phyloP scores from a whole-genome alignment of 2,888 invertebrate species.

The Flexamia atlantica region DNA sequence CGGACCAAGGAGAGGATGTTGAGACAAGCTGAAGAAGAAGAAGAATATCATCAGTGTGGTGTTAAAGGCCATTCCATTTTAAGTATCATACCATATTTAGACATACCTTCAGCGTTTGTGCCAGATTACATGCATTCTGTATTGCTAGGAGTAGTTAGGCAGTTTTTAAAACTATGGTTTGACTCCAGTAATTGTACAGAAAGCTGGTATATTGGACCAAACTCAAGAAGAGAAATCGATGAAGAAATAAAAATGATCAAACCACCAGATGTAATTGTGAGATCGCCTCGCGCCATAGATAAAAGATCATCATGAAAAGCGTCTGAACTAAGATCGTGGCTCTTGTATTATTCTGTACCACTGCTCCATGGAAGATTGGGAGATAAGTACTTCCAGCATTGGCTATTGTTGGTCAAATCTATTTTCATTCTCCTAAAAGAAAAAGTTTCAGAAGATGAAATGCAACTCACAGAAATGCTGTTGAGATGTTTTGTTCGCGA shows the following conservation, averaged over 20 bases:
- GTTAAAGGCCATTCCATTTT: neutral
- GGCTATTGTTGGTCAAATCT: neutral
- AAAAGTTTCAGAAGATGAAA: neutral
- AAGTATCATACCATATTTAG: conserved; percentile 1
- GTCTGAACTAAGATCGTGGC: conserved; percentile 1
- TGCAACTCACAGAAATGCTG: neutral
- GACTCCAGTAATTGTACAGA: neutral
- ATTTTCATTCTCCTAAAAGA: neutral
- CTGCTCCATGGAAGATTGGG: neutral
- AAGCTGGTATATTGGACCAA: neutral
- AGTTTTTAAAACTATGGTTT: conserved; percentile 7
- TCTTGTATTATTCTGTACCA: neutral
- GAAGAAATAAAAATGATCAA: neutral
- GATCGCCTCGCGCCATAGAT: neutral
- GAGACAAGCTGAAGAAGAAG: neutral
- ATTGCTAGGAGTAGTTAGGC: neutral
- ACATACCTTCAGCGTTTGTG: neutral
- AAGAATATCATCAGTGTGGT: neutral
- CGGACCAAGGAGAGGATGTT: neutral
- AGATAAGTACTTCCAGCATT: neutral
- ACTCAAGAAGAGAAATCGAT: neutral
- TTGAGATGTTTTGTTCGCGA: conserved; percentile 6
- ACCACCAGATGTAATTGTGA: conserved; percentile 12
- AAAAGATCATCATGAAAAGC: neutral
- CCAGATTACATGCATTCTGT: conserved; percentile 3